Evolutionary conservation across 1,140 invertebrate species (phyloP).

Genomic region (Drosophila ficusphila): DNA sequence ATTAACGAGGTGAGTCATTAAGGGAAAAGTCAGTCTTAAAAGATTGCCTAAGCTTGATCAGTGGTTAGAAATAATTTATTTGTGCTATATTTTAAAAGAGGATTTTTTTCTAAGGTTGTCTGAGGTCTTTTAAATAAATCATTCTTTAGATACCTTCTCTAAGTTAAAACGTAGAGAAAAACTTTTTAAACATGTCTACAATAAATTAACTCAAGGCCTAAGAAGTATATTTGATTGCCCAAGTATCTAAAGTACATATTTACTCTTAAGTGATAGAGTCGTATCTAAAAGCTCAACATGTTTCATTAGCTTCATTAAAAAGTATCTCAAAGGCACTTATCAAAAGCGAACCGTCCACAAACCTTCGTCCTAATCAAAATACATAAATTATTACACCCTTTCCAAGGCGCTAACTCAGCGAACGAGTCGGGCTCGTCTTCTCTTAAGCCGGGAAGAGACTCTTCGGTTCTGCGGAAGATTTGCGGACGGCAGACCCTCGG

Average conservation of each 20-base stretch:
- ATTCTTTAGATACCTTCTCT: background rate
- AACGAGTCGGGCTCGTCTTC: constrained; percentile 20
- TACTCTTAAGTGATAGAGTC: constrained; percentile 9
- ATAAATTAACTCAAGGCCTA: background rate
- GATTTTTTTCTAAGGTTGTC: too few species aligned
- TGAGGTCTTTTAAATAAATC: too few species aligned
- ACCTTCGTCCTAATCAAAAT: constrained; percentile 37
- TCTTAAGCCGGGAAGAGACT: constrained; percentile 1
- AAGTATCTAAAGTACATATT: background rate
- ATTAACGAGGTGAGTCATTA: constrained; percentile 15
- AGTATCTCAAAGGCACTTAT: constrained; percentile 39
- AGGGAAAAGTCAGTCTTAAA: background rate
- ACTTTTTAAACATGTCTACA: background rate
- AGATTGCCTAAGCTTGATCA: background rate
- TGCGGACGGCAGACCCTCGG: background rate
- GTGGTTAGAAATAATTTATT: background rate
- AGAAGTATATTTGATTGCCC: constrained; percentile 9
- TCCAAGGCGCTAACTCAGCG: constrained; percentile 39
- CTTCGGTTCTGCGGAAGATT: constrained; percentile 5
- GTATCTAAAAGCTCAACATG: constrained; percentile 6
- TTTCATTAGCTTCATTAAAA: constrained; percentile 41
- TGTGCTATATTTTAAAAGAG: too few species aligned
- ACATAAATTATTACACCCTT: constrained; percentile 49
- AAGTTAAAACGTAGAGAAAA: background rate
- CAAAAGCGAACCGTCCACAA: constrained; percentile 7